Conservation (phyloP, 2,888 invertebrate species). For the Augiades crinisus region DNA sequence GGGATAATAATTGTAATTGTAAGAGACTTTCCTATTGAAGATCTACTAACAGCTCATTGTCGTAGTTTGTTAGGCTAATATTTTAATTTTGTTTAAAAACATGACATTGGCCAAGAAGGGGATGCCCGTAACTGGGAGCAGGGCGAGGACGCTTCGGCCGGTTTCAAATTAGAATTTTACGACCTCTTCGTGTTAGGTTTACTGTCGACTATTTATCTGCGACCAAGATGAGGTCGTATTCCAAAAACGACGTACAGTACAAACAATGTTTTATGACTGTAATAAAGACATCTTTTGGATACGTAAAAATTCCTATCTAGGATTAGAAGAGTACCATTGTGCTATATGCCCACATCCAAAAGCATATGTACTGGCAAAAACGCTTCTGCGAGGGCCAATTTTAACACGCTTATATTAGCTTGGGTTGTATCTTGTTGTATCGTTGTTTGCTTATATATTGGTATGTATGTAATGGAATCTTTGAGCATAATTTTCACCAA, state of each 20-base stretch:
- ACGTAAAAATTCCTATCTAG: not conserved
- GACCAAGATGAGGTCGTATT: slow-evolving; percentile 76
- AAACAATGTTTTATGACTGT: slow-evolving; percentile 70
- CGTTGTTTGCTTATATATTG: too few species aligned
- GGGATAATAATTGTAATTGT: too few species aligned
- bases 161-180: slow-evolving; percentile 77
- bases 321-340: not conserved
- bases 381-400: too few species aligned
- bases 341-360: too few species aligned
- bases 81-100: not conserved
- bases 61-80: not conserved
- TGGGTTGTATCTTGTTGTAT: too few species aligned
- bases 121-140: slow-evolving; percentile 34
- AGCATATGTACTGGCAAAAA: too few species aligned
- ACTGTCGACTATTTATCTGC: slow-evolving; percentile 72
- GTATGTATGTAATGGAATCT: too few species aligned
- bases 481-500: too few species aligned
- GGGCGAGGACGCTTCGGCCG: slow-evolving; percentile 43
- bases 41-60: too few species aligned
- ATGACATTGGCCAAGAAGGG: not conserved
- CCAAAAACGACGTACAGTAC: slow-evolving; percentile 72
- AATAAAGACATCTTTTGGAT: slow-evolving; percentile 54
- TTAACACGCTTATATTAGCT: too few species aligned
- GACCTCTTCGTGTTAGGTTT: slow-evolving; percentile 79
- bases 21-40: too few species aligned